phyloP scores from a whole-genome alignment of 2,113 vertebrate genomes.

The Puntigrus tetrazona region DNA sequence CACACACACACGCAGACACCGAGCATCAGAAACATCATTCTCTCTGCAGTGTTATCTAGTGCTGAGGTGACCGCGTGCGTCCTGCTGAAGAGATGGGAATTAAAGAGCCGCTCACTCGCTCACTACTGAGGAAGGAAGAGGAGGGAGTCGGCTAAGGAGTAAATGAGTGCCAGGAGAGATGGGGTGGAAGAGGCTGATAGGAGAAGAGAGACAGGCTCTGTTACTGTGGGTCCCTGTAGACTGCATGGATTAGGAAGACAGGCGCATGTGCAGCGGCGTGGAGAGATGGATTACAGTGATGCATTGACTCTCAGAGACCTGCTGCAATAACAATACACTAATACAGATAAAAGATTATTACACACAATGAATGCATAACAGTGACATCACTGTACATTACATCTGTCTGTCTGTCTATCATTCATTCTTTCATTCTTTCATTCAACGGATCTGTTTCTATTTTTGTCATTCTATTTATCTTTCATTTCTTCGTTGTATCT shows the following conservation, averaged over 20 bases:
- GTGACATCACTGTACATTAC: neutral
- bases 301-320: slow-evolving; percentile 2
- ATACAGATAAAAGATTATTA: no score
- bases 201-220: slow-evolving; percentile 30
- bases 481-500: no score
- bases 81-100: neutral
- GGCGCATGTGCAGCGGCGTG: neutral
- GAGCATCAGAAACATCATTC: neutral
- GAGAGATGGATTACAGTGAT: slow-evolving; percentile 35
- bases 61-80: neutral
- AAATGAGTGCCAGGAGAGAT: slow-evolving; percentile 44
- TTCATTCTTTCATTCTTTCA: no score
- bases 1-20: neutral
- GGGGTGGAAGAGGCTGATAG: slow-evolving; percentile 43
- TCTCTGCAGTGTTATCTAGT: neutral
- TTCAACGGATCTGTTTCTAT: no score
- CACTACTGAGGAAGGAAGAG: slow-evolving; percentile 25
- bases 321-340: neutral
- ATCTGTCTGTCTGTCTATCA: neutral
- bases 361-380: neutral
- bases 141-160: slow-evolving; percentile 18
- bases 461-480: no score
- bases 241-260: slow-evolving; percentile 34
- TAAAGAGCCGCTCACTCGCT: slow-evolving; percentile 10
- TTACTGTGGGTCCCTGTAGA: slow-evolving; percentile 18